phyloP scores from a whole-genome alignment of 1,140 invertebrate genomes.

The Carcinoscorpius rotundicauda region DNA sequence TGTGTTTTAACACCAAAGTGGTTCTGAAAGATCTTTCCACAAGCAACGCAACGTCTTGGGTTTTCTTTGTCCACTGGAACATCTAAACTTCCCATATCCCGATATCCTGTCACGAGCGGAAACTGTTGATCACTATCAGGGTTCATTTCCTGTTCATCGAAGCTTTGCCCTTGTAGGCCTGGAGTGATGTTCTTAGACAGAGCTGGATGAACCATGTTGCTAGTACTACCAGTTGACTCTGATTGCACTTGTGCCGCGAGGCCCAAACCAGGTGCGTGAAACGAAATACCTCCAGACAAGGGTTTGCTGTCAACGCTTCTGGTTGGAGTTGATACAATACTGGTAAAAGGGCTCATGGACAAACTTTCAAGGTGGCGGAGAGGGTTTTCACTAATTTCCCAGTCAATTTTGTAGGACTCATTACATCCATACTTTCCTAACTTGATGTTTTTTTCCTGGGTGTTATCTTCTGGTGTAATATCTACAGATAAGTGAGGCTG shows the following conservation, averaged over 20 bases:
- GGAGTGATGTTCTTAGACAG: constrained; percentile 7
- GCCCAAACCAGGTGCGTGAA: constrained; percentile 25
- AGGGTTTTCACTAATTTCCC: constrained; percentile 41
- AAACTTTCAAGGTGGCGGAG: constrained; percentile 63
- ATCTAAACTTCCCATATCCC: constrained; percentile 27
- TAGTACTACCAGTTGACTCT: neutral
- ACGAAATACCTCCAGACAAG: constrained; percentile 19
- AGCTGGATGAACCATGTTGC: neutral
- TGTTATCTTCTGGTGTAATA: too few species aligned
- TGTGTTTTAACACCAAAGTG: constrained; percentile 91
- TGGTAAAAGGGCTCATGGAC: constrained; percentile 59
- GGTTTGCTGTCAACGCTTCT: neutral
- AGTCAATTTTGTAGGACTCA: too few species aligned
- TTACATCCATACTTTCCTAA: too few species aligned
- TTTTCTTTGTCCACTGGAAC: constrained; percentile 75
- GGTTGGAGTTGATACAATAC: constrained; percentile 26
- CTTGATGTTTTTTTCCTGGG: too few species aligned
- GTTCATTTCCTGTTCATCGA: neutral
- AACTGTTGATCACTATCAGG: constrained; percentile 16
- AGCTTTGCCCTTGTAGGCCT: neutral
- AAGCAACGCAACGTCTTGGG: constrained; percentile 73
- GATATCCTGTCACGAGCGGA: constrained; percentile 20
- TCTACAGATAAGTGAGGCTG: too few species aligned
- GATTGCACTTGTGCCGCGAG: constrained; percentile 8
- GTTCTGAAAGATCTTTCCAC: constrained; percentile 87